Conservation (phyloP, 2,888 invertebrate genomes). For the Thera obeliscata region DNA sequence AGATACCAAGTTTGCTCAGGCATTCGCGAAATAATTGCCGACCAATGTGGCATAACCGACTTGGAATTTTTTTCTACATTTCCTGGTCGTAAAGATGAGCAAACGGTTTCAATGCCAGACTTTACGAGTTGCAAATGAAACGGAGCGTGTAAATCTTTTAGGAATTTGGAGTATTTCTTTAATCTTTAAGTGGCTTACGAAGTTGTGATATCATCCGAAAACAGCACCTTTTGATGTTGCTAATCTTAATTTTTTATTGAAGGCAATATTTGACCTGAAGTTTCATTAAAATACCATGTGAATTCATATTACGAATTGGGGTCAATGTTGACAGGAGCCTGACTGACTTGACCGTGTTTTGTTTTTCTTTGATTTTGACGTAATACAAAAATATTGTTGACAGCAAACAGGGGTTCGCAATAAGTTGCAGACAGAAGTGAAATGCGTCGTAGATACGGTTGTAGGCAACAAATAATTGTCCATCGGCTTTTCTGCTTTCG, state of each 20-base stretch:
- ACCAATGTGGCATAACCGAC: slow-evolving; percentile 63
- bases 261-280: background rate
- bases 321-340: too few species aligned
- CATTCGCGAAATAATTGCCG: slow-evolving; percentile 59
- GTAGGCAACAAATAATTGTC: too few species aligned
- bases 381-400: too few species aligned
- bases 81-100: slow-evolving; percentile 74
- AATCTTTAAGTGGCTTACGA: slow-evolving; percentile 46
- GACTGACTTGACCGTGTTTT: too few species aligned
- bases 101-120: slow-evolving; percentile 77
- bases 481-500: too few species aligned
- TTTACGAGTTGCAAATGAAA: slow-evolving; percentile 74
- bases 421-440: too few species aligned
- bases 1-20: slow-evolving; percentile 40
- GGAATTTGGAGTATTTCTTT: slow-evolving; percentile 51
- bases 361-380: too few species aligned
- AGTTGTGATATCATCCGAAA: slow-evolving; percentile 37
- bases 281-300: background rate
- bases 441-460: too few species aligned
- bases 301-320: too few species aligned
- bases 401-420: too few species aligned
- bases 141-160: slow-evolving; percentile 52
- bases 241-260: slow-evolving; percentile 1
- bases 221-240: slow-evolving; percentile 13
- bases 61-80: slow-evolving; percentile 63